Evolutionary conservation across 1,140 invertebrate genomes (phyloP).

Genomic region (Dolichoris vasculosae): DNA sequence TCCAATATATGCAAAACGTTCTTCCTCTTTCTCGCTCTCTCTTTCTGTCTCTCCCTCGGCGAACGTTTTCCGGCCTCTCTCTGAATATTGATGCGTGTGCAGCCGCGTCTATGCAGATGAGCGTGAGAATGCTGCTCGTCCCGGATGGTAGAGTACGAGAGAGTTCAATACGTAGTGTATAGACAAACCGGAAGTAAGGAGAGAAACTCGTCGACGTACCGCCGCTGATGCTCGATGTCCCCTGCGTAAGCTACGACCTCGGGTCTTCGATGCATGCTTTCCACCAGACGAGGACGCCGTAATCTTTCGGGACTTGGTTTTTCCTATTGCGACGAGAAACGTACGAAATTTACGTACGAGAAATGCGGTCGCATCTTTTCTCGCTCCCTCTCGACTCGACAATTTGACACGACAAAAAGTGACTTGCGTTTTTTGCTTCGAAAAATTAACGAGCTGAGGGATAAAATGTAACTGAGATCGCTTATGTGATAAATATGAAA

Average conservation of each 20-base stretch:
- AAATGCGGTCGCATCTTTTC: neutral
- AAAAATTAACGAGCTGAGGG: neutral
- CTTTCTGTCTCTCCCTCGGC: conserved; percentile 46
- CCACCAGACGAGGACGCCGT: neutral
- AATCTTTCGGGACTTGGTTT: neutral
- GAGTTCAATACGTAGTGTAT: conserved; percentile 34
- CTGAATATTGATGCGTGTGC: conserved; percentile 69
- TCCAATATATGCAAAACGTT: conserved; percentile 69
- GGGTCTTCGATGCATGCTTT: neutral
- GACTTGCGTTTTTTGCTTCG: neutral
- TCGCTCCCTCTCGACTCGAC: too few species aligned
- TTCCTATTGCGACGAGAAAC: too few species aligned
- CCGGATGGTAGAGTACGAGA: conserved; percentile 61
- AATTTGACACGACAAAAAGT: too few species aligned
- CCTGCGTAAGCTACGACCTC: neutral
- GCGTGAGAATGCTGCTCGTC: conserved; percentile 72
- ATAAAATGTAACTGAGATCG: neutral
- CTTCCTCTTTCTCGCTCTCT: conserved; percentile 43
- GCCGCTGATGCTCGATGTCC: conserved; percentile 27
- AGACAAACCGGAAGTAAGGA: conserved; percentile 67
- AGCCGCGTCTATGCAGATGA: conserved; percentile 70
- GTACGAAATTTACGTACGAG: too few species aligned
- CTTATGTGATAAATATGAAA: neutral
- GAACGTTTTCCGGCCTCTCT: conserved; percentile 65
- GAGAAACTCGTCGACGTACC: neutral